Conservation (phyloP, 1,140 invertebrate genomes). For the Zaprionus kolodkinae region DNA sequence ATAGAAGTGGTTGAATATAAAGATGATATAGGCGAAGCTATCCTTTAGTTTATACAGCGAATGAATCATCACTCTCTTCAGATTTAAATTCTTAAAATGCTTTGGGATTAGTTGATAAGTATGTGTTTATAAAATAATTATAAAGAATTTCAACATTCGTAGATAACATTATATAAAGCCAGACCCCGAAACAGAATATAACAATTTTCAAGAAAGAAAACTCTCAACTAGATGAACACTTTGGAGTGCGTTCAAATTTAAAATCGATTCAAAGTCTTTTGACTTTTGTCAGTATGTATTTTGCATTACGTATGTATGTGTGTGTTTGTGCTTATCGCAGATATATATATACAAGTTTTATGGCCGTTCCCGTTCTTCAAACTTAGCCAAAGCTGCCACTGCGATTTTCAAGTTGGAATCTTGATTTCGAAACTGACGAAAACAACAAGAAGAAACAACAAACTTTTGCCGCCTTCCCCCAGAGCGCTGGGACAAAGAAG, state of each 20-base stretch:
- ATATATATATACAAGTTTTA: slow-evolving; percentile 8
- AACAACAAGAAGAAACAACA: slow-evolving; percentile 23
- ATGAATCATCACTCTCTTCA: too few relatives aligned
- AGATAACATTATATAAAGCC: too few relatives aligned
- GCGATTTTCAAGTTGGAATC: slow-evolving; percentile 29
- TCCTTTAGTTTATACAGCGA: too few relatives aligned
- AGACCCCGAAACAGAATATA: too few relatives aligned
- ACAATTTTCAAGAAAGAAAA: not conserved
- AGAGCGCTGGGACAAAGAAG: not conserved
- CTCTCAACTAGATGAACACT: not conserved
- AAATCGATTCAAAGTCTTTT: not conserved
- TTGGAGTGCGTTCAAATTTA: not conserved
- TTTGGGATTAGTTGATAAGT: too few relatives aligned
- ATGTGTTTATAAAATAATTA: too few relatives aligned
- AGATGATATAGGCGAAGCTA: too few relatives aligned
- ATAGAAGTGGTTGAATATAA: too few relatives aligned
- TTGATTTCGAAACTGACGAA: slow-evolving; percentile 24
- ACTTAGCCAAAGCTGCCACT: slow-evolving; percentile 12
- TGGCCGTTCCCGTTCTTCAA: not conserved
- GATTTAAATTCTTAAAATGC: too few relatives aligned
- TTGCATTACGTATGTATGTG: not conserved
- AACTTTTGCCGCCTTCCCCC: slow-evolving; percentile 13
- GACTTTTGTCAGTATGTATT: not conserved
- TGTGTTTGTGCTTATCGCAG: slow-evolving; percentile 1
- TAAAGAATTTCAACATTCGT: too few relatives aligned